Evolutionary conservation across 2,797 vertebrate species (phyloP).

Genomic region (Staurois parvus): DNA sequence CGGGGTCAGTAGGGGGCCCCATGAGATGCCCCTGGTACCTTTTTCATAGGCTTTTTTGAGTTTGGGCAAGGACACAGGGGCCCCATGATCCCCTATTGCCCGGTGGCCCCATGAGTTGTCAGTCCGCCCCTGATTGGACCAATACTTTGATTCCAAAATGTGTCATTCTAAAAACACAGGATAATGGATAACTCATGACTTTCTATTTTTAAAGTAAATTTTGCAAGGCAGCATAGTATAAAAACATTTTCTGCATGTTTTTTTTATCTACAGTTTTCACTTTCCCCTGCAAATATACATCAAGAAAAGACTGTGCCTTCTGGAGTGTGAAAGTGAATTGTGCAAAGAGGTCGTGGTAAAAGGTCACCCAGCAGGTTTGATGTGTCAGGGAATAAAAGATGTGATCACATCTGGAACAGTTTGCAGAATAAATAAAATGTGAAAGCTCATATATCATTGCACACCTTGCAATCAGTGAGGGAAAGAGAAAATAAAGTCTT

Average conservation of each 20-base stretch:
- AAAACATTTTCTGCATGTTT: constrained; percentile 70
- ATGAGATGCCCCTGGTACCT: too few species aligned
- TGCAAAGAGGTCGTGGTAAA: constrained; percentile 81
- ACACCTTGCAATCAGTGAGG: constrained; percentile 85
- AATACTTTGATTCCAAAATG: too few species aligned
- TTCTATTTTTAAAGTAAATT: constrained; percentile 13
- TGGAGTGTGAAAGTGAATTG: constrained; percentile 79
- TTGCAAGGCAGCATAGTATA: constrained; percentile 67
- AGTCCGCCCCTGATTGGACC: too few species aligned
- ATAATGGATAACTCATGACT: background rate
- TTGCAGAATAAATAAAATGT: constrained; percentile 90
- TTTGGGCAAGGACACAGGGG: too few species aligned
- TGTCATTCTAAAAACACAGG: background rate
- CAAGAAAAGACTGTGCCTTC: constrained; percentile 75
- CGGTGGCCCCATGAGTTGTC: too few species aligned
- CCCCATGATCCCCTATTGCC: too few species aligned
- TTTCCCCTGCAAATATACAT: constrained; percentile 71
- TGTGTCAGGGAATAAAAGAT: constrained; percentile 91
- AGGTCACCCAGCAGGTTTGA: constrained; percentile 86
- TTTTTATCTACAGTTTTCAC: constrained; percentile 72
- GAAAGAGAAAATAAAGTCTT: constrained; percentile 88
- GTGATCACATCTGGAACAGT: constrained; percentile 92
- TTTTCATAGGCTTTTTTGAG: too few species aligned
- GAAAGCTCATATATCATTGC: constrained; percentile 88
- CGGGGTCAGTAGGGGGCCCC: too few species aligned